Percentiles rank a stretch among this genome's conserved stretches.
phyloP scores from a whole-genome alignment of 2,113 vertebrate species.

The Cygnus atratus region DNA sequence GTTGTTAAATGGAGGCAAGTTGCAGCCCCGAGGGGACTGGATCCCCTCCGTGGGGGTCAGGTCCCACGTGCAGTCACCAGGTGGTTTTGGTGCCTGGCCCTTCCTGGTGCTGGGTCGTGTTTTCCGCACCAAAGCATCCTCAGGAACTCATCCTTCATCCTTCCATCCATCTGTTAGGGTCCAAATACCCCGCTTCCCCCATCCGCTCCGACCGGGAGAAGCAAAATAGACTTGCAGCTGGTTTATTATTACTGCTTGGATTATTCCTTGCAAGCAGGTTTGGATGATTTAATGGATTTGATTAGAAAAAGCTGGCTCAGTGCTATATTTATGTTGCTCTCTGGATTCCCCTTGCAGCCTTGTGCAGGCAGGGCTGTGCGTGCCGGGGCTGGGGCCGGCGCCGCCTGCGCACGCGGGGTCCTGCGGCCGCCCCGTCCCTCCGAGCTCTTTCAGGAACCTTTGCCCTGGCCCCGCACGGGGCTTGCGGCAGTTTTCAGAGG shows the following conservation, averaged over 20 bases:
- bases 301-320: not conserved
- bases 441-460: not conserved
- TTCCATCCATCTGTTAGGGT: fast-evolving
- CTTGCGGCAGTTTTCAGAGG: not conserved
- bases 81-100: fast-evolving
- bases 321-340: not conserved
- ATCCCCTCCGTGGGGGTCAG: not conserved
- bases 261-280: conserved; percentile 18
- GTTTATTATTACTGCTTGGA: conserved; percentile 26
- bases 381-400: not conserved
- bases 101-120: fast-evolving
- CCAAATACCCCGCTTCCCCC: not conserved
- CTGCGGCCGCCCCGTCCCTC: fast-evolving
- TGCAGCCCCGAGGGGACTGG: not conserved
- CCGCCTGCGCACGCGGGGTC: not conserved
- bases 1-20: conserved; percentile 34
- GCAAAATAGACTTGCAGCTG: not conserved
- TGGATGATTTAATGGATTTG: conserved; percentile 40
- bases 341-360: not conserved
- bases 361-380: not conserved
- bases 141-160: not conserved
- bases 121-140: not conserved
- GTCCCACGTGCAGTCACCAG: not conserved
- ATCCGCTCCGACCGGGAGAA: not conserved
- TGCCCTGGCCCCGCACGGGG: fast-evolving